Evolutionary conservation across 2,797 vertebrate species (phyloP).

Genomic region (Brachymystax lenok): DNA sequence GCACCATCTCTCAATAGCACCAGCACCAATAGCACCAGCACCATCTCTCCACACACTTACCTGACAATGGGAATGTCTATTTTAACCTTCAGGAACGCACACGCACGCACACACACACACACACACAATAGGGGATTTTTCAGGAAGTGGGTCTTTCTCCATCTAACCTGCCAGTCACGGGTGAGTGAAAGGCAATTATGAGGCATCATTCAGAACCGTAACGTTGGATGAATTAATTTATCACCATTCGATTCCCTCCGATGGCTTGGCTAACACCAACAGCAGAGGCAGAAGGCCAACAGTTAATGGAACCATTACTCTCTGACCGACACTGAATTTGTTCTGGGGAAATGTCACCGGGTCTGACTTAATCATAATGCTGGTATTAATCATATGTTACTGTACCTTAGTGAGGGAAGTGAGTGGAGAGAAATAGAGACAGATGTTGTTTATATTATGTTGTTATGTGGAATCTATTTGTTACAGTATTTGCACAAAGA

Average conservation of each 20-base stretch:
- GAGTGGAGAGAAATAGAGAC: neutral
- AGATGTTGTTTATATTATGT: constrained; percentile 11
- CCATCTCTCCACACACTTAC: neutral
- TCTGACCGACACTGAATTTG: constrained; percentile 16
- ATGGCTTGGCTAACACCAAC: constrained; percentile 16
- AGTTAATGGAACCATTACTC: constrained; percentile 22
- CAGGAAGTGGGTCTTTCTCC: constrained; percentile 26
- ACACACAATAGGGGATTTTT: constrained; percentile 1
- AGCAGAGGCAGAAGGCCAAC: constrained; percentile 12
- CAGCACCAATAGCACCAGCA: neutral
- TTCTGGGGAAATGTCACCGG: constrained; percentile 18
- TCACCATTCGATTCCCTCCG: constrained; percentile 21
- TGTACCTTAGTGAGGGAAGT: neutral
- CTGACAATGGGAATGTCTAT: neutral
- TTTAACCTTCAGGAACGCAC: neutral
- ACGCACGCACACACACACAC: neutral
- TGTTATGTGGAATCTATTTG: constrained; percentile 7
- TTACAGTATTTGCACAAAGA: constrained; percentile 14
- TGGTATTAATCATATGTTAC: constrained; percentile 26
- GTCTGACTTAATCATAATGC: constrained; percentile 34
- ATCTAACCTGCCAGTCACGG: constrained; percentile 40
- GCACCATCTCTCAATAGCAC: neutral
- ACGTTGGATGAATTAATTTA: constrained; percentile 26
- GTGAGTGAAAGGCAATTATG: constrained; percentile 43
- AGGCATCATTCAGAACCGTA: constrained; percentile 41